A percentile compares a stretch with the other conserved stretches of the same genome.
phyloP scores from a whole-genome alignment of 2,888 invertebrate species.

The Archips crataeganus region DNA sequence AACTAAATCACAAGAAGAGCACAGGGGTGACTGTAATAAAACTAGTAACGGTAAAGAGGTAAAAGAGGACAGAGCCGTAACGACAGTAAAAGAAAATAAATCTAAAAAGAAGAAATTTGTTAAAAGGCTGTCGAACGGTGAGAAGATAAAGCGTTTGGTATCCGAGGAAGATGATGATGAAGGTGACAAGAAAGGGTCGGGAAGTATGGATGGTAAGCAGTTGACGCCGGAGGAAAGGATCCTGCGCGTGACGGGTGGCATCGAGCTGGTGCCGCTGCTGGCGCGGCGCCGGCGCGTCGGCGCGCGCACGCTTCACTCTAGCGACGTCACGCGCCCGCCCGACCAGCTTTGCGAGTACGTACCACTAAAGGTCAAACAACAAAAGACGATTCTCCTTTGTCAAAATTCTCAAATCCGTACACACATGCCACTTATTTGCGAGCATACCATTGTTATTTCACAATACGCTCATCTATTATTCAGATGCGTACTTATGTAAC shows the following conservation, averaged over 20 bases:
- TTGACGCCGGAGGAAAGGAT: slow-evolving; percentile 74
- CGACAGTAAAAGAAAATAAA: slow-evolving; percentile 53
- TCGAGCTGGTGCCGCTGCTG: slow-evolving; percentile 91
- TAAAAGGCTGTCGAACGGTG: slow-evolving; percentile 69
- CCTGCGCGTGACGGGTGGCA: slow-evolving; percentile 86
- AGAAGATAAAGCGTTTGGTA: slow-evolving; percentile 60
- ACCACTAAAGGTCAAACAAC: slow-evolving; percentile 45
- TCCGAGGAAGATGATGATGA: slow-evolving; percentile 59
- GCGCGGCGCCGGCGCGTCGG: slow-evolving; percentile 87
- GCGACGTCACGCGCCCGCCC: slow-evolving; percentile 78
- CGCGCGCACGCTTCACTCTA: slow-evolving; percentile 78
- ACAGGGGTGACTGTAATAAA: slow-evolving; percentile 47
- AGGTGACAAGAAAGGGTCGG: slow-evolving; percentile 53
- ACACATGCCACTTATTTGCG: slow-evolving; percentile 41
- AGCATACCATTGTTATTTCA: slow-evolving; percentile 46
- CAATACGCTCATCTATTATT: slow-evolving; percentile 43
- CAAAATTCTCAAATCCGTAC: slow-evolving; percentile 42
- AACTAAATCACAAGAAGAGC: slow-evolving; percentile 48
- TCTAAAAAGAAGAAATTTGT: slow-evolving; percentile 68
- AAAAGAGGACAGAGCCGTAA: slow-evolving; percentile 18
- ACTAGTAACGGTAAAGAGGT: slow-evolving; percentile 39
- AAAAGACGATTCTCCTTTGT: slow-evolving; percentile 50
- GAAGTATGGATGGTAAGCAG: slow-evolving; percentile 58
- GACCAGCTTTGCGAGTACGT: slow-evolving; percentile 78
- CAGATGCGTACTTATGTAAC: slow-evolving; percentile 45